Percentiles rank a stretch among this genome's conserved stretches.
These are phyloP conservation scores for Lanius collurio DNA, from an alignment of 2,113 vertebrate genomes.

Conservation along the genomic window DNA sequence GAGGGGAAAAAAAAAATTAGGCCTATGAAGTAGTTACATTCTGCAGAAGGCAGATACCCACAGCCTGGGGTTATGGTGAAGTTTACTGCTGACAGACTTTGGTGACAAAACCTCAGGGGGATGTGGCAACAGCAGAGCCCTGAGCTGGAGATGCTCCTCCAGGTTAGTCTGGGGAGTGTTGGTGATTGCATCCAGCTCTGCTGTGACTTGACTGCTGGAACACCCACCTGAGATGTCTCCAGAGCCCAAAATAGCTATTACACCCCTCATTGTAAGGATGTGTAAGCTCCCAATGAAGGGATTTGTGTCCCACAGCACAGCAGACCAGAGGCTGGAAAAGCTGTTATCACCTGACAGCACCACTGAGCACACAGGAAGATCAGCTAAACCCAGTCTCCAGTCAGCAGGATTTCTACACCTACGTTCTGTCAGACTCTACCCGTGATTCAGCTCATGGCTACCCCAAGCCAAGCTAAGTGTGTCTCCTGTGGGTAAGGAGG, in stretches of 20 bases:
- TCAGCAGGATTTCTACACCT: neutral
- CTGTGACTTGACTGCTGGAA: neutral
- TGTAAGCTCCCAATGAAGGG: neutral
- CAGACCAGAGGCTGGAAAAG: neutral
- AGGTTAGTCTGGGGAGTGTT: too few relatives aligned
- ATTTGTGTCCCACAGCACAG: neutral
- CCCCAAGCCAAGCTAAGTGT: neutral
- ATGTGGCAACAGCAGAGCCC: neutral
- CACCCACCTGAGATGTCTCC: neutral
- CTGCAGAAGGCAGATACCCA: neutral
- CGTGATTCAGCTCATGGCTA: neutral
- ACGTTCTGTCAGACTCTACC: neutral
- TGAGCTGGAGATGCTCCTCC: neutral
- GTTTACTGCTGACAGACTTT: neutral
- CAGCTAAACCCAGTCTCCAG: neutral
- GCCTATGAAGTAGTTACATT: neutral
- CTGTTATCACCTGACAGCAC: neutral
- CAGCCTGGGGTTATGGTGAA: neutral
- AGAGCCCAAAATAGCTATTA: neutral
- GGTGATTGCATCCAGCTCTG: fast-evolving
- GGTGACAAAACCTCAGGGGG: neutral
- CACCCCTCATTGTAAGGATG: neutral
- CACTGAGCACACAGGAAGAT: neutral
- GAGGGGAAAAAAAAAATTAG: neutral
- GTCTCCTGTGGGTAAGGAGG: neutral